A percentile compares a stretch with the other conserved stretches of the same genome.
These are phyloP conservation scores for Abscondita cerata DNA, from an alignment of 2,888 invertebrate genomes.

Conservation along the genomic window DNA sequence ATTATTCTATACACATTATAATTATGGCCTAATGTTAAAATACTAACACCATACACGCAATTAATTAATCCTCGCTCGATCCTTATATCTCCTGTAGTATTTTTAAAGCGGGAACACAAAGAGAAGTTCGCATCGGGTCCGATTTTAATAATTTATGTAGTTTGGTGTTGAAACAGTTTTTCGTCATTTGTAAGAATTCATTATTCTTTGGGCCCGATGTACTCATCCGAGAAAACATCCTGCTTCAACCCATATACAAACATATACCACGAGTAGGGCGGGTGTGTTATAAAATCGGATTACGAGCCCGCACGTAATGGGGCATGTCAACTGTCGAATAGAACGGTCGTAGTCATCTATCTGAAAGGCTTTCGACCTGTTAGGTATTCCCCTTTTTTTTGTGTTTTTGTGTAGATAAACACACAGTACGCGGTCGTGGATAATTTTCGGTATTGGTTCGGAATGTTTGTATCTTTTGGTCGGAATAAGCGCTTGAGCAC, in stretches of 20 bases:
- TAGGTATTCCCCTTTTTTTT: constrained; percentile 17
- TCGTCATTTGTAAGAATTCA: neutral
- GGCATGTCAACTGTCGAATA: constrained; percentile 34
- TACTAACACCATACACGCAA: no score
- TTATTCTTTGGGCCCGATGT: constrained; percentile 8
- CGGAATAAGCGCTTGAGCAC: neutral
- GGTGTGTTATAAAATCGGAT: constrained; percentile 33
- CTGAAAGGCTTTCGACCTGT: constrained; percentile 26
- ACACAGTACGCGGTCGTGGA: constrained; percentile 12
- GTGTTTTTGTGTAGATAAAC: constrained; percentile 25
- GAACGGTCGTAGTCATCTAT: constrained; percentile 28
- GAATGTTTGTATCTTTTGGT: neutral
- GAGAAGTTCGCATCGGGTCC: no score
- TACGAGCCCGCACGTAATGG: constrained; percentile 34
- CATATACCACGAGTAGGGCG: constrained; percentile 26
- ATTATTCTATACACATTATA: no score
- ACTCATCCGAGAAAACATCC: constrained; percentile 25
- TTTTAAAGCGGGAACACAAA: no score
- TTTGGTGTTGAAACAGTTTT: no score
- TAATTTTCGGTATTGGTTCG: constrained; percentile 19
- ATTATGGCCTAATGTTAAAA: no score
- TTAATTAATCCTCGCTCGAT: no score
- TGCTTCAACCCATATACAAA: constrained; percentile 25
- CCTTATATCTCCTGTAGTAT: no score
- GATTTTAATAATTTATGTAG: no score